phyloP scores from a whole-genome alignment of 2,888 invertebrate species.

The Amorpha juglandis region DNA sequence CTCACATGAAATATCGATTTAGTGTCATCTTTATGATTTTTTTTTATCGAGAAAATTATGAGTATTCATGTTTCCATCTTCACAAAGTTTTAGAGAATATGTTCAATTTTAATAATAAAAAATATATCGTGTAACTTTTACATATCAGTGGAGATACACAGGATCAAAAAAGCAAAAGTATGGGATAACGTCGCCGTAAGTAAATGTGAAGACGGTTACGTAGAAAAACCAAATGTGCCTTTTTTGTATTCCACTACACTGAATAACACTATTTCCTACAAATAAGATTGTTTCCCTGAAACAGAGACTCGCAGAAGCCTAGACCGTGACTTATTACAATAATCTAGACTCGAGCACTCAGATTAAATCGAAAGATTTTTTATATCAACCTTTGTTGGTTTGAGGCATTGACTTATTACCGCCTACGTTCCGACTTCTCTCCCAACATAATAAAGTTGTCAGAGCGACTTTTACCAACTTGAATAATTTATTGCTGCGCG shows the following conservation, averaged over 20 bases:
- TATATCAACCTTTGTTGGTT: constrained; percentile 26
- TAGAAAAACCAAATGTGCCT: neutral
- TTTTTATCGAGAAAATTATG: too few species aligned
- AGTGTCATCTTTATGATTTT: too few species aligned
- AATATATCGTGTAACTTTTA: too few species aligned
- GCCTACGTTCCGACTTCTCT: neutral
- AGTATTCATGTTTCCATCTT: too few species aligned
- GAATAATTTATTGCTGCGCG: constrained; percentile 13
- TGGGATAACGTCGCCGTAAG: too few species aligned
- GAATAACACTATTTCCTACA: neutral
- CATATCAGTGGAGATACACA: too few species aligned
- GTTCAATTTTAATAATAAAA: too few species aligned
- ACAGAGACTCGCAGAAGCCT: constrained; percentile 13
- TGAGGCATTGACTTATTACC: constrained; percentile 27
- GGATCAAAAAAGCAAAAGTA: too few species aligned
- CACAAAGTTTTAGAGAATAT: too few species aligned
- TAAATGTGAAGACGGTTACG: neutral
- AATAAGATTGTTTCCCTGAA: constrained; percentile 21
- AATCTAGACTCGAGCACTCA: constrained; percentile 23
- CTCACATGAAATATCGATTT: too few species aligned
- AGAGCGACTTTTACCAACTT: neutral
- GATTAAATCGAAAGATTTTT: constrained; percentile 29
- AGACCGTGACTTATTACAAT: constrained; percentile 23
- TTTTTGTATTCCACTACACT: neutral
- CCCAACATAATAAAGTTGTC: constrained; percentile 12